Evolutionary conservation across 2,888 invertebrate species (phyloP).

Genomic region (Amaurobius ferox): DNA sequence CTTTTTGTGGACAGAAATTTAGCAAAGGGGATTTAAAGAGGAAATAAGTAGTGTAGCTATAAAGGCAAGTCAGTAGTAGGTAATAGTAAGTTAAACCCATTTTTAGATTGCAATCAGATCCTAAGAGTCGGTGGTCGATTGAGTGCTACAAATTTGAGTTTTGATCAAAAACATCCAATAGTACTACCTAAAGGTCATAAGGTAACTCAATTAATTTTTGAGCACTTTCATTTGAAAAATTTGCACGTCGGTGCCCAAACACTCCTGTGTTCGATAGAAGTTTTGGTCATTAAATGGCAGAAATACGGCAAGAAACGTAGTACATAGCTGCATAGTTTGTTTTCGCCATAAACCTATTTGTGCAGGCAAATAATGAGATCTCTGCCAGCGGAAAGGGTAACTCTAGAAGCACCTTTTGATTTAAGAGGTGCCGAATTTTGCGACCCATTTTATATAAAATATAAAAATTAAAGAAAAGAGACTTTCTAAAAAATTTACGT

Average conservation of each 20-base stretch:
- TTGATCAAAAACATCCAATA: background rate
- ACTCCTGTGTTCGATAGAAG: background rate
- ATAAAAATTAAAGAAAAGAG: background rate
- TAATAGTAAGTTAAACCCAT: no score
- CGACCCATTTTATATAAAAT: slow-evolving; percentile 23
- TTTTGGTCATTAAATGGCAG: background rate
- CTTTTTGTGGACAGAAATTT: no score
- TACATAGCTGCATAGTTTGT: background rate
- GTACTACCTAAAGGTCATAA: slow-evolving; percentile 9
- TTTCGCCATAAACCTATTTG: slow-evolving; percentile 1
- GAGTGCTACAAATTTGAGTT: background rate
- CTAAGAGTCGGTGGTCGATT: slow-evolving; percentile 18
- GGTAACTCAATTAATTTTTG: background rate
- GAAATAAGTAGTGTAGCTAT: no score
- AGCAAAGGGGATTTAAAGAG: no score
- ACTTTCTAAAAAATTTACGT: slow-evolving; percentile 6
- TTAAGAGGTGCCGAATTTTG: slow-evolving; percentile 20
- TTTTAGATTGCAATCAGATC: background rate
- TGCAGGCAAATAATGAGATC: background rate
- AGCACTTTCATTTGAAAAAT: background rate
- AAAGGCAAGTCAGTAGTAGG: no score
- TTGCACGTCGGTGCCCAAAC: slow-evolving; percentile 2
- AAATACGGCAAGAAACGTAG: background rate
- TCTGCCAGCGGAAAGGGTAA: slow-evolving; percentile 11
- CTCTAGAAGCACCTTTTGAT: slow-evolving; percentile 15